A percentile compares a stretch with the other conserved stretches of the same genome.
Conservation (phyloP, 2,113 vertebrate species). For the Toxotes jaculatrix region DNA sequence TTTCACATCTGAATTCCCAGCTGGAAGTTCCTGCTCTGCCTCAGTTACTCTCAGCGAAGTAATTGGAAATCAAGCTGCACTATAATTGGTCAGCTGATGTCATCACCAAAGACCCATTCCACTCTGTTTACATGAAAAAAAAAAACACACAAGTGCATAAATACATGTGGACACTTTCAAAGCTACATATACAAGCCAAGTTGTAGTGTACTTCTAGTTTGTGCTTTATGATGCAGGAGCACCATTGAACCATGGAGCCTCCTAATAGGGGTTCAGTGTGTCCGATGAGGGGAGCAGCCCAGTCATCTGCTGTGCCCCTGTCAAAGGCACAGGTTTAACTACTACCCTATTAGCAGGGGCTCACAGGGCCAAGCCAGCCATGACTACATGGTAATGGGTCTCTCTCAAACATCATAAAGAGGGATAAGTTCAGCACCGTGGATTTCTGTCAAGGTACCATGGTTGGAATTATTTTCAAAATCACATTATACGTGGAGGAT, state of each 20-base stretch:
- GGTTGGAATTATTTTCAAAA: conserved; percentile 63
- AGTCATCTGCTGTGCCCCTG: conserved; percentile 57
- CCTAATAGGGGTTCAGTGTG: conserved; percentile 64
- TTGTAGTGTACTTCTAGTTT: conserved; percentile 28
- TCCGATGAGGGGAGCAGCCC: conserved; percentile 55
- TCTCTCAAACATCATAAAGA: conserved; percentile 71
- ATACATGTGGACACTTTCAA: conserved; percentile 8
- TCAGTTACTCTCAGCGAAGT: conserved; percentile 22
- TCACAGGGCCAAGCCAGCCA: conserved; percentile 71
- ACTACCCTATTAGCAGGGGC: conserved; percentile 63
- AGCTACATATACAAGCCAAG: neutral
- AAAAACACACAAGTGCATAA: neutral
- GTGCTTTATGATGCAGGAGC: conserved; percentile 42
- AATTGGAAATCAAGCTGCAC: conserved; percentile 34
- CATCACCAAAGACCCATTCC: neutral
- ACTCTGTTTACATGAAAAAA: neutral
- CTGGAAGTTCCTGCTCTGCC: conserved; percentile 21
- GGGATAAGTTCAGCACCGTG: conserved; percentile 70
- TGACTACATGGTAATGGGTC: conserved; percentile 73
- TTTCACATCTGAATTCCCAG: conserved; percentile 31
- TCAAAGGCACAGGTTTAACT: conserved; percentile 67
- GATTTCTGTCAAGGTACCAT: conserved; percentile 60
- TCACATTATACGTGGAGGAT: conserved; percentile 57
- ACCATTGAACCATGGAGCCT: conserved; percentile 47
- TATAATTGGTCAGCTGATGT: conserved; percentile 48